Evolutionary conservation across 2,113 vertebrate genomes (phyloP), one percentile per base, ranked within the genome.

Genomic region (Brachirus orientalis): DNA sequence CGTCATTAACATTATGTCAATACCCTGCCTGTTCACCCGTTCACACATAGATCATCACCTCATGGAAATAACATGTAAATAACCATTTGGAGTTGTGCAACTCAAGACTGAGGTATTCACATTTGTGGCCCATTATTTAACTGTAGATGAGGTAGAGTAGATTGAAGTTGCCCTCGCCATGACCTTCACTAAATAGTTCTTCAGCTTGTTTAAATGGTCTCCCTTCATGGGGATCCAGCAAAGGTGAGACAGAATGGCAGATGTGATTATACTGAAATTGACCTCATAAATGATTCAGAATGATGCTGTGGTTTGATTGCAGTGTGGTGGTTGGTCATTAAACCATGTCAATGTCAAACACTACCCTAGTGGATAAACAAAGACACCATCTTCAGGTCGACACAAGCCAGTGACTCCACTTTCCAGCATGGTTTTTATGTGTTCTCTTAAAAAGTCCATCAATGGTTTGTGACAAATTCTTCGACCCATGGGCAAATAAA

Each of bases 11-110:
- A 50, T 63, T 22, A 59, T 14, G 17, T 18, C 59, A 83, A 72
- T 60, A 52, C 53, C 70, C 37, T 1, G 3, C 10, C 9, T 3
- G 33, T 36, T 58, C 41, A 1, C 13, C 36, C n/a, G n/a, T n/a
- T 13, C 1, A 56, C 37, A 55, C 67, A 74, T 40, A 67, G 44
- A 79, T 58, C 35, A 59, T 56, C 75, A 87, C 80, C 13, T 40
- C 37, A 61, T n/a, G 67, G 67, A 72, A 80, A 77, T 78, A 60
- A 33, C 37, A 80, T 85, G 75, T 36, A 78, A 67, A 79, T 84
- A 40, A 12, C 2, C 16, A 13, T 47, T 55, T 71, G 53, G 28
- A 51, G 19, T 60, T 50, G 37, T 52, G 47, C 19, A 35, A 20
- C 41, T 50, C 41, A 8, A 52, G 43, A 58, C 1, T 50, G 20